Evolutionary conservation across 2,113 vertebrate species (phyloP), one percentile per base, ranked within the genome.

Genomic region (Saguinus imperator): DNA sequence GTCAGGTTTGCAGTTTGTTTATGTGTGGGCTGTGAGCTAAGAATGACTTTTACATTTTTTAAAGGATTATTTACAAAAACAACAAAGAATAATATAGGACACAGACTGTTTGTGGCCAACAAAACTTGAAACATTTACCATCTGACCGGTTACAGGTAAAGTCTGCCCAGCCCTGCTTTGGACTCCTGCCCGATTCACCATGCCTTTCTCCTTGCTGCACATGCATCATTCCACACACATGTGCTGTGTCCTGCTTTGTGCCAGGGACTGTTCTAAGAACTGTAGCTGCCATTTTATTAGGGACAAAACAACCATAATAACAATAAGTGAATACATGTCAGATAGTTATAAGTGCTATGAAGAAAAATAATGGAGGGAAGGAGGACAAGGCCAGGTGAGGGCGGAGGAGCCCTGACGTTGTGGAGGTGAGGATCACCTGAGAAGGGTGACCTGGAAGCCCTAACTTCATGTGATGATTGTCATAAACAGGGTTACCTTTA

Each of bases 31-130:
- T 87, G 5, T 75, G 85, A 88, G 50, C 57, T 85, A 92, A 76
- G 43, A 76, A 43, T 21, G 64, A 40, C 76, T 57, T 89, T 81
- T 88, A 68, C 7, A 52, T 76, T 17, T 96, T 90, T 90, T 94
- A 61, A 88, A 87, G 29, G 81, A 90, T 80, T 90, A 84, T 37
- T 77, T 94, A 32, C 32, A 72, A 87, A 80, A 91, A 83, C 88
- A 87, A 66, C n/a, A 70, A 89, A 89, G 40, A 84, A 50, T 43
- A 79, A 50, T 80, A 61, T 10, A 27, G 32, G 37, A 64, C 29
- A 92, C 23, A 76, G 43, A 85, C 27, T 37, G 29, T 37, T 35
- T 64, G 70, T 70, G 68, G 29, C 25, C 55, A 76, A 57, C 5
- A 91, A 95, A 82, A 85, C 32, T 23, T 72, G 11, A 93, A 80